phyloP scores from a whole-genome alignment of 1,140 invertebrate species.

The Linepithema humile region DNA sequence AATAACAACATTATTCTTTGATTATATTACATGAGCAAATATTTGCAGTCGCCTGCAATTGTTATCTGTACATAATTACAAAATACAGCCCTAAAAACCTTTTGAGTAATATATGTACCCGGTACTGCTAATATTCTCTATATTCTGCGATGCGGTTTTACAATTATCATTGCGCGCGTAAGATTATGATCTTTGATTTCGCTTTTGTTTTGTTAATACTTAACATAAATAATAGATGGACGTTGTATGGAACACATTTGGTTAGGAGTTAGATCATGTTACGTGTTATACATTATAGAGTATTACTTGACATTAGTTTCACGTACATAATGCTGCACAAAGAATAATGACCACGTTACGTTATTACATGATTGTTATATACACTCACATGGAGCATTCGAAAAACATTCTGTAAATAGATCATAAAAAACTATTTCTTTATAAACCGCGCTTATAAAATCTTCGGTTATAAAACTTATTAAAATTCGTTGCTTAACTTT shows the following conservation, averaged over 20 bases:
- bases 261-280: conserved; percentile 72
- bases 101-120: conserved; percentile 57
- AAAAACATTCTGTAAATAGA: conserved; percentile 1
- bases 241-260: conserved; percentile 76
- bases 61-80: conserved; percentile 78
- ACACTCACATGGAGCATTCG: background rate
- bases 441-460: conserved; percentile 8
- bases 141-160: conserved; percentile 14
- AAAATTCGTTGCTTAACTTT: background rate
- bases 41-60: conserved; percentile 60
- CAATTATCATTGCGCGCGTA: conserved; percentile 24
- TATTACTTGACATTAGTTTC: conserved; percentile 57
- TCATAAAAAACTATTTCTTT: conserved; percentile 19
- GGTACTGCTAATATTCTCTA: conserved; percentile 39
- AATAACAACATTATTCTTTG: conserved; percentile 71
- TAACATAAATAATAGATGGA: conserved; percentile 62
- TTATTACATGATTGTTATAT: background rate
- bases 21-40: conserved; percentile 78
- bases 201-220: conserved; percentile 69
- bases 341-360: background rate
- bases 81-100: conserved; percentile 74
- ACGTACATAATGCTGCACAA: conserved; percentile 31
- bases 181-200: conserved; percentile 74
- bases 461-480: conserved; percentile 6
- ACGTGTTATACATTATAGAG: conserved; percentile 59